phyloP scores from a whole-genome alignment of 1,140 invertebrate species.

The Drosophila navojoa region DNA sequence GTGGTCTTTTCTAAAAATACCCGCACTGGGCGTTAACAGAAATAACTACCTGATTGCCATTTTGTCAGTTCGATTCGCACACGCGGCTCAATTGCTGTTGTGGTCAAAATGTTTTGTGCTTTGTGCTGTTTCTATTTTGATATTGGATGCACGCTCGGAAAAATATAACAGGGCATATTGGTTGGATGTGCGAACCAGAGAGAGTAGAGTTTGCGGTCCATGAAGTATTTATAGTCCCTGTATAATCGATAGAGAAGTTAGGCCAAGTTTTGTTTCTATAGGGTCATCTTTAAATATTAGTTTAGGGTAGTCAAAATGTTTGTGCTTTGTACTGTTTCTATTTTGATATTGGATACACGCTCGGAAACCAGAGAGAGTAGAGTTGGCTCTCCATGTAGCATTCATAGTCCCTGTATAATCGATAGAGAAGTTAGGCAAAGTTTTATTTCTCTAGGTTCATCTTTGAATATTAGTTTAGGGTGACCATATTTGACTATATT shows the following conservation, averaged over 20 bases:
- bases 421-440: no score
- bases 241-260: no score
- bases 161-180: neutral
- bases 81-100: conserved; percentile 65
- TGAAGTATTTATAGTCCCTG: no score
- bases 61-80: conserved; percentile 45
- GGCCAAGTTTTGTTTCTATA: no score
- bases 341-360: neutral
- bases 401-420: no score
- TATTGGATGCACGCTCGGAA: neutral
- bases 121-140: conserved; percentile 1
- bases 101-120: conserved; percentile 31
- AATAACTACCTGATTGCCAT: conserved; percentile 39
- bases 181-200: neutral
- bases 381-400: no score
- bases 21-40: conserved; percentile 18
- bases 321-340: neutral
- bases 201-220: neutral
- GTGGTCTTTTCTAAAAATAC: conserved; percentile 72
- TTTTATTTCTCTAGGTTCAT: no score
- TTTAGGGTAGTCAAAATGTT: conserved; percentile 43
- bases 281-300: no score
- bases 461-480: no score
- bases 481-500: no score
- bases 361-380: neutral